A percentile compares a stretch with the other conserved stretches of the same genome.
These are phyloP conservation scores for Odocoileus virginianus DNA, from an alignment of 2,113 vertebrate species.

Conservation along the genomic window DNA sequence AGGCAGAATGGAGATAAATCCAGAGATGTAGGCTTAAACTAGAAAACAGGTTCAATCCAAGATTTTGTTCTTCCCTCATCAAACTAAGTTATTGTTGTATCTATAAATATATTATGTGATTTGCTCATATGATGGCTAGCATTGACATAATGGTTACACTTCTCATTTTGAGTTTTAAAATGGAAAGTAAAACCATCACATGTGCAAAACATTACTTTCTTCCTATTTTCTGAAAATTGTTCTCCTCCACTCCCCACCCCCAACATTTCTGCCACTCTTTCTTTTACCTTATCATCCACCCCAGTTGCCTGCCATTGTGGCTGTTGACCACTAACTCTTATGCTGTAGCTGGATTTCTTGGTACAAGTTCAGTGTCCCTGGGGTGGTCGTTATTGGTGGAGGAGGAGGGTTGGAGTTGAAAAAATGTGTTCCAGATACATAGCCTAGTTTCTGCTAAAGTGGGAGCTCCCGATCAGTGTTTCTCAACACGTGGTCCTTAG, in stretches of 20 bases:
- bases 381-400: background rate
- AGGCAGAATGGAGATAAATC: background rate
- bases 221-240: background rate
- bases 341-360: background rate
- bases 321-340: too few relatives aligned
- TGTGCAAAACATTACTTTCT: background rate
- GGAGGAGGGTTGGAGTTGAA: background rate
- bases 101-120: background rate
- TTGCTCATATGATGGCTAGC: background rate
- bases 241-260: background rate
- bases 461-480: background rate
- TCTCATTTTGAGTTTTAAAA: slow-evolving; percentile 18
- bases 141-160: background rate
- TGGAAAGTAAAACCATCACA: background rate
- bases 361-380: background rate
- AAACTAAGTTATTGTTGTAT: background rate
- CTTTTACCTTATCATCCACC: background rate
- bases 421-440: background rate
- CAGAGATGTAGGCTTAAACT: background rate
- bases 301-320: background rate
- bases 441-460: background rate
- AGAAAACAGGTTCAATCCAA: slow-evolving; percentile 6
- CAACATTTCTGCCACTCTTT: background rate
- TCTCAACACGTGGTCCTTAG: background rate
- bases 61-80: background rate